Base-by-base conservation (phyloP, 1,140 invertebrate genomes). In the Eulimnadia texana region DNA sequence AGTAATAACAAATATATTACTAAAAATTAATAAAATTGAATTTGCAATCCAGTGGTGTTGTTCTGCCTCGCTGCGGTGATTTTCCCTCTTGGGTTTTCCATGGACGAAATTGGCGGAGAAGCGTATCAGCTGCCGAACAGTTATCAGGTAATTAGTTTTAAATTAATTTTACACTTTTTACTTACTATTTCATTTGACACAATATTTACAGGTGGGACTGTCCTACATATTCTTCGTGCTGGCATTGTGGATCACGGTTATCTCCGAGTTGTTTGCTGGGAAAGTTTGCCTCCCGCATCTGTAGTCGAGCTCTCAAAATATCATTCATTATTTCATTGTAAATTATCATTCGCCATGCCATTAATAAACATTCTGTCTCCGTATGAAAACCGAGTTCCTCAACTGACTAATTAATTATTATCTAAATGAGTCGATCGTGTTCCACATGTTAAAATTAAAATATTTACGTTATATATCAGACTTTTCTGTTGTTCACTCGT, bases 251-350 rank as follows among this genome's bases (percentile, higher is more conserved):
- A 92, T 95, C 53, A 95, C 91, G 51, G 93, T 96, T 3, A 88
- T 96, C 66, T 95, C 92, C 10, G 93, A 96, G 76, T 73, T 97
- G 20, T 95, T 96, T 80, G 92, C 91, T 60, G 92, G 91, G n/a
- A 96, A 96, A 85, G 90, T 97, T 11, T 97, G 93, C 74, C 74
- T 95, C 63, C 92, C 92, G 52, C 90, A 95, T 77, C 92, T 93
- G 79, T 93, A 84, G 73, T 25, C 20, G n/a, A n/a, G n/a, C n/a
- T n/a, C n/a, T n/a, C n/a, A n/a, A n/a, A 2, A 54, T 23, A 2
- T 55, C 52, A 54, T 42, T 42, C 33, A 42, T 42, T 16, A 42
- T 16, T 16, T 42, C 33, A 42, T 16, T 42, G 33, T 42, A 42
- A 42, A 42, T n/a, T 42, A 42, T 42, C 33, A 42, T 42, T 16